Evolutionary conservation across 2,888 invertebrate species (phyloP).

Genomic region (Drosophila parthenogenetica): DNA sequence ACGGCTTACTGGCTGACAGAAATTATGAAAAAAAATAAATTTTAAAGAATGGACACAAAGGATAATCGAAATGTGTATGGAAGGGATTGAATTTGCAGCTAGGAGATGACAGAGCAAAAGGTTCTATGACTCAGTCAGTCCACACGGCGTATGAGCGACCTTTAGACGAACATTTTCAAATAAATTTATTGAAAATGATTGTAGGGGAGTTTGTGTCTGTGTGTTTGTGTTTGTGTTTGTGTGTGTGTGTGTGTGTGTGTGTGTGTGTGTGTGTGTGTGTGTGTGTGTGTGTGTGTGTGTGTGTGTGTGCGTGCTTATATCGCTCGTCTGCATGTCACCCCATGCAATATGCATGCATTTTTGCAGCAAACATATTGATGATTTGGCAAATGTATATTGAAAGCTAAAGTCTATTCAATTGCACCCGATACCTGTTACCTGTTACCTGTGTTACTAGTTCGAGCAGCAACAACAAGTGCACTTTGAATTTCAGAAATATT

Average conservation of each 20-base stretch:
- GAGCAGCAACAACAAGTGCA: constrained; percentile 45
- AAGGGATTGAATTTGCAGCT: constrained; percentile 54
- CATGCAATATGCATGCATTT: constrained; percentile 62
- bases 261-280: constrained; percentile 9
- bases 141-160: constrained; percentile 53
- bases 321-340: constrained; percentile 31
- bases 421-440: constrained; percentile 31
- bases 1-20: constrained; percentile 32
- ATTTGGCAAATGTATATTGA: constrained; percentile 77
- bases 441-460: constrained; percentile 23
- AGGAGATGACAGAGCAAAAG: constrained; percentile 37
- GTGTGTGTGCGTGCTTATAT: constrained; percentile 25
- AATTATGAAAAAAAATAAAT: constrained; percentile 38
- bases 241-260: constrained; percentile 13
- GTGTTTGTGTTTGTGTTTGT: too few relatives aligned
- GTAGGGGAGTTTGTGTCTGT: constrained; percentile 30
- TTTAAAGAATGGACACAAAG: constrained; percentile 15
- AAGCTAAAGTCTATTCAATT: constrained; percentile 67
- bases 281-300: not conserved
- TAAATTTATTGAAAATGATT: constrained; percentile 81
- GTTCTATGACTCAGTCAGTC: constrained; percentile 27
- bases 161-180: constrained; percentile 58
- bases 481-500: constrained; percentile 54
- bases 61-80: constrained; percentile 25
- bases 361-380: constrained; percentile 69